Evolutionary conservation across 2,888 invertebrate genomes (phyloP).

Genomic region (Platerodrilus igneus): DNA sequence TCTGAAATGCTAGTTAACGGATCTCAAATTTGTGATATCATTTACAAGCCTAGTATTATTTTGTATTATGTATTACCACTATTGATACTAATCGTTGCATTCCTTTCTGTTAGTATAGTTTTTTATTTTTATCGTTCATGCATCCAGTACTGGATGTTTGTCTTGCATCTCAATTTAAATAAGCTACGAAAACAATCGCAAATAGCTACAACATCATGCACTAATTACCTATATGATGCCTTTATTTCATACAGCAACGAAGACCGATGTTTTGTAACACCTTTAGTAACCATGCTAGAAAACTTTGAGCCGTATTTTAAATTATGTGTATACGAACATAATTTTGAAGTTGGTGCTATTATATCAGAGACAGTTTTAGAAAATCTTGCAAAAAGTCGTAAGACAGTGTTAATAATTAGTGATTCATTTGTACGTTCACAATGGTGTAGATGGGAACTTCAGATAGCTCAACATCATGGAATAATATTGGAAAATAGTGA

Average conservation of each 20-base stretch:
- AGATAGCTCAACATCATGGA: constrained; percentile 62
- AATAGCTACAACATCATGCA: constrained; percentile 34
- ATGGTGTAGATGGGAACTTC: constrained; percentile 70
- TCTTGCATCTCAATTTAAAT: constrained; percentile 53
- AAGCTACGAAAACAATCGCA: constrained; percentile 37
- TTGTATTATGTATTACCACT: constrained; percentile 11
- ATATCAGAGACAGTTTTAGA: constrained; percentile 63
- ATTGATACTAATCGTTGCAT: constrained; percentile 8
- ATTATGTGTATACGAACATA: constrained; percentile 66
- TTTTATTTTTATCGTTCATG: constrained; percentile 43
- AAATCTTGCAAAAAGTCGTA: constrained; percentile 60
- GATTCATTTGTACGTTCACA: constrained; percentile 65
- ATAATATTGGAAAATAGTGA: constrained; percentile 52
- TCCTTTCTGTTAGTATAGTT: constrained; percentile 6
- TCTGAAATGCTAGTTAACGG: constrained; percentile 23
- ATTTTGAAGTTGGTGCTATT: constrained; percentile 60
- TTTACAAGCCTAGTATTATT: constrained; percentile 7
- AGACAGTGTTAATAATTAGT: constrained; percentile 62
- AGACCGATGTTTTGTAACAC: constrained; percentile 58
- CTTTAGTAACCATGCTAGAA: constrained; percentile 59
- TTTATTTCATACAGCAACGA: constrained; percentile 60
- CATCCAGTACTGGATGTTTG: constrained; percentile 46
- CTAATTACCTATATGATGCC: constrained; percentile 54
- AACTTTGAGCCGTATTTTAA: constrained; percentile 55
- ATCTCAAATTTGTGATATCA: constrained; percentile 19